Evolutionary conservation across 1,140 invertebrate species (phyloP).

Genomic region (Hylaeus anthracinus): DNA sequence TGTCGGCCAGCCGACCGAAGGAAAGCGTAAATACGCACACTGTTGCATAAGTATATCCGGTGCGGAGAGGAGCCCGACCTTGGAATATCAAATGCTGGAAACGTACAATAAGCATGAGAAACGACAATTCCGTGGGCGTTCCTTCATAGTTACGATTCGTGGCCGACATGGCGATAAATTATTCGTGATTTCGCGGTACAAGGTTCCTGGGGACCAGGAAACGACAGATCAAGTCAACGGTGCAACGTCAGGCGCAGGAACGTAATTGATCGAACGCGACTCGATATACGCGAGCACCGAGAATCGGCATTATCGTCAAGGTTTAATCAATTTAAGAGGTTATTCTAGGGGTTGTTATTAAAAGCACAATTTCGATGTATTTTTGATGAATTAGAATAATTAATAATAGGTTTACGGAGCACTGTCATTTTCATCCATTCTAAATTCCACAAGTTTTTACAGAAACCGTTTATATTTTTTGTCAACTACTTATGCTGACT

Average conservation of each 20-base stretch:
- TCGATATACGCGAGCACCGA: too few relatives aligned
- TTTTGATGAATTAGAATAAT: too few relatives aligned
- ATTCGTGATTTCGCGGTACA: background rate
- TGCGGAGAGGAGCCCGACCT: conserved; percentile 45
- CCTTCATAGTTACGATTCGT: background rate
- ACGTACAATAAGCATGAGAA: conserved; percentile 43
- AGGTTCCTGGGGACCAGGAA: background rate
- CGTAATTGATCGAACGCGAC: background rate
- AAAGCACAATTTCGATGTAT: too few relatives aligned
- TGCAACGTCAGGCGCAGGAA: background rate
- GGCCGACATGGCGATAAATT: background rate
- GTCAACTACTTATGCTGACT: too few relatives aligned
- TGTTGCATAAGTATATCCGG: conserved; percentile 61
- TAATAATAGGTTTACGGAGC: too few relatives aligned
- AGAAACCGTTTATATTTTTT: too few relatives aligned
- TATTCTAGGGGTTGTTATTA: too few relatives aligned
- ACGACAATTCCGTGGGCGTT: conserved; percentile 21
- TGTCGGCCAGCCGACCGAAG: conserved; percentile 17
- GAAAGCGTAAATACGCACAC: conserved; percentile 44
- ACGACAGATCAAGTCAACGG: background rate
- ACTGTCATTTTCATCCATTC: too few relatives aligned
- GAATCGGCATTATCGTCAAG: background rate
- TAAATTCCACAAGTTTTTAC: too few relatives aligned
- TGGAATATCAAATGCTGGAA: conserved; percentile 50
- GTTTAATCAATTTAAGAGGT: too few relatives aligned